Evolutionary conservation across 2,797 vertebrate genomes (phyloP).

Genomic region (Luscinia luscinia): DNA sequence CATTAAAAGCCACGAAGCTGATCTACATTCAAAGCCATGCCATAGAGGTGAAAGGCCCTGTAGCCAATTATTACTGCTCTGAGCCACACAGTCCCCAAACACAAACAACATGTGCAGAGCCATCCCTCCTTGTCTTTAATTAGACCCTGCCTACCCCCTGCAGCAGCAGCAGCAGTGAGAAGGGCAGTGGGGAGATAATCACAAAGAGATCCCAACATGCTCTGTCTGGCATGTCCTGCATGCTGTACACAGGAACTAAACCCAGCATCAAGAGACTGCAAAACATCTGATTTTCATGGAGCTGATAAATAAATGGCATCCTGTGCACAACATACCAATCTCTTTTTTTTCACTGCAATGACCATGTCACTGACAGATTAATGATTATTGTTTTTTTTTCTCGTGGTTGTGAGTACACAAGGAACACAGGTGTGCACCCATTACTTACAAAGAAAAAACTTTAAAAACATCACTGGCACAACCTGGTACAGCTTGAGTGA

Average conservation of each 20-base stretch:
- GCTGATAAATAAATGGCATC: not conserved
- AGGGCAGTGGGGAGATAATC: not conserved
- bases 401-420: not conserved
- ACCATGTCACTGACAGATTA: not conserved
- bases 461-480: not conserved
- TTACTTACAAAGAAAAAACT: not conserved
- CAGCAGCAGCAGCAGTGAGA: not conserved
- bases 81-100: constrained; percentile 54
- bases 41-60: constrained; percentile 52
- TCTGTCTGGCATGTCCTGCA: not conserved
- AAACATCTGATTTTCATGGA: fast-evolving
- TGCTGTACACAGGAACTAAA: not conserved
- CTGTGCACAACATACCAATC: not conserved
- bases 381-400: fast-evolving
- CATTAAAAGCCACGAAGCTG: constrained; percentile 56
- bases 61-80: constrained; percentile 46
- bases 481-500: not conserved
- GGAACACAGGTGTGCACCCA: not conserved
- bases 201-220: not conserved
- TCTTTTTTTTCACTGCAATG: not conserved
- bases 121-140: constrained; percentile 37
- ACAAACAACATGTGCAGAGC: constrained; percentile 55
- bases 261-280: not conserved
- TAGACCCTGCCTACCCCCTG: constrained; percentile 51
- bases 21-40: constrained; percentile 55